Conservation (phyloP, 2,113 vertebrate genomes). For the Spilogale gracilis region DNA sequence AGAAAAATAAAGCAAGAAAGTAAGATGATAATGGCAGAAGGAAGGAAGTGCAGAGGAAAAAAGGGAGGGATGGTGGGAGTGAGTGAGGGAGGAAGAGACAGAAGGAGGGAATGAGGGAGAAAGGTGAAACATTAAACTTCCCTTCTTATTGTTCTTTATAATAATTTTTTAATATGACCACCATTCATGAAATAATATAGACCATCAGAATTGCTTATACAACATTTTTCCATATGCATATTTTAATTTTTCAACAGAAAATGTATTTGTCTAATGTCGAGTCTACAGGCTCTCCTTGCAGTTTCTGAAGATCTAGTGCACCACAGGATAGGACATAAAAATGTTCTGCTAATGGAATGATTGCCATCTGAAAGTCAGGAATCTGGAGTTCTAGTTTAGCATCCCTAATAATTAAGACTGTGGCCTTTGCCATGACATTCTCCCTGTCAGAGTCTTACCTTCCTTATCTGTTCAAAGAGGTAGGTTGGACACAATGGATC, state of each 20-base stretch:
- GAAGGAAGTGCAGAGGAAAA: not conserved
- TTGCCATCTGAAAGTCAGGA: not conserved
- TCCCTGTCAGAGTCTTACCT: not conserved
- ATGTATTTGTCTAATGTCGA: not conserved
- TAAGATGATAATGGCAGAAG: not conserved
- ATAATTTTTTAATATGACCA: not conserved
- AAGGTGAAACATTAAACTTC: not conserved
- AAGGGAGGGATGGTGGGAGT: not conserved
- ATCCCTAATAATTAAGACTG: not conserved
- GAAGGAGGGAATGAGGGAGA: too few relatives aligned
- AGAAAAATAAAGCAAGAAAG: not conserved
- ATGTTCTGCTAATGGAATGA: not conserved
- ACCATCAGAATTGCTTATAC: not conserved
- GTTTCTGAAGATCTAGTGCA: not conserved
- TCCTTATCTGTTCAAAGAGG: not conserved
- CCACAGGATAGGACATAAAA: not conserved
- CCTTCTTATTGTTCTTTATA: not conserved
- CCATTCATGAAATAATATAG: not conserved
- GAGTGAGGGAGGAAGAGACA: not conserved
- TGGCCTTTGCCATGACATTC: not conserved
- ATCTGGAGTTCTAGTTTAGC: not conserved
- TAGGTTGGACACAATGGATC: too few relatives aligned
- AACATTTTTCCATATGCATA: not conserved
- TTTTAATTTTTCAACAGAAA: not conserved
- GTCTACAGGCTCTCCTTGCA: not conserved